These are phyloP conservation scores for Halcyon malimbica DNA, from an alignment of 2,113 vertebrate genomes.

Conservation along the genomic window DNA sequence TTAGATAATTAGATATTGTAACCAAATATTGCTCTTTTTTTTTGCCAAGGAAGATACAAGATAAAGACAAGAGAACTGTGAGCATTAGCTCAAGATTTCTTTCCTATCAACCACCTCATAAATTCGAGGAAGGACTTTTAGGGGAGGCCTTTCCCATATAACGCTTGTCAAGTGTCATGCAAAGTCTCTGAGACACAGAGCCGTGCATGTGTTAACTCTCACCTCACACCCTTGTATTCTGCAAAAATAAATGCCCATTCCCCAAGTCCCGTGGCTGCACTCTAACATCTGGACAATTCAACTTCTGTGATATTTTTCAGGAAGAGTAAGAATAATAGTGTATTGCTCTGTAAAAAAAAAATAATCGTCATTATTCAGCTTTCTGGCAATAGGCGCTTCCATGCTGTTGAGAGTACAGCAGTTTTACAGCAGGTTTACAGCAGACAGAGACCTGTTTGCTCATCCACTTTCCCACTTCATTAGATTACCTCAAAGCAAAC, in stretches of 20 bases:
- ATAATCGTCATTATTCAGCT: neutral
- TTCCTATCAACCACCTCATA: neutral
- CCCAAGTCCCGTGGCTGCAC: neutral
- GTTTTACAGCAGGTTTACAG: neutral
- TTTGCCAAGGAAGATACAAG: rapidly evolving
- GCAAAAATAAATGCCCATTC: neutral
- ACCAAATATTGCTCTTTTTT: neutral
- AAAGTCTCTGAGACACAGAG: neutral
- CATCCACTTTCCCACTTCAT: neutral
- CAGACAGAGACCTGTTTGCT: neutral
- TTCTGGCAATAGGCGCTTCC: neutral
- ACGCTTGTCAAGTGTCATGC: neutral
- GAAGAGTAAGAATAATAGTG: neutral
- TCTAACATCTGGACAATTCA: neutral
- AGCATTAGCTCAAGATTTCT: neutral
- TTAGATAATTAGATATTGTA: neutral
- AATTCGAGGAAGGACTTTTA: neutral
- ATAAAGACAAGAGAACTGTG: neutral
- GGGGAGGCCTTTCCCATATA: neutral
- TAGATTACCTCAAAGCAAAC: neutral
- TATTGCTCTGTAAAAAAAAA: neutral
- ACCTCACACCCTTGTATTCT: neutral
- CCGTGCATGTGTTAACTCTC: neutral
- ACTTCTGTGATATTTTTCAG: neutral
- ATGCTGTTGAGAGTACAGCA: neutral